These are phyloP conservation scores for Parapristionchus giblindavisi DNA, from an alignment of 2,888 invertebrate species.

Conservation along the genomic window DNA sequence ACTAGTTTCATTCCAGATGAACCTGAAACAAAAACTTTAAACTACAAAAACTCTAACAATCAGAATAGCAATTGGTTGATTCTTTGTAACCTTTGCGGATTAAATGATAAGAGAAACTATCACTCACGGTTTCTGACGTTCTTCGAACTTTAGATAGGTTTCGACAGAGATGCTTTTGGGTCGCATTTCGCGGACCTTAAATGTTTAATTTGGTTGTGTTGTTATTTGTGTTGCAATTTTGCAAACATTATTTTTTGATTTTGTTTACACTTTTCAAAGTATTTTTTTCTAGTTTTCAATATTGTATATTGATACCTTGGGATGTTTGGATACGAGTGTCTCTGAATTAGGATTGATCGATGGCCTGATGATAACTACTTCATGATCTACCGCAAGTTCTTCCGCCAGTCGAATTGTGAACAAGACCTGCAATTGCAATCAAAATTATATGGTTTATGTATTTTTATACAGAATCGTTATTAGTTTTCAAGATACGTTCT, in stretches of 20 bases:
- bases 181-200: slow-evolving; percentile 20
- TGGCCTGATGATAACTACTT: slow-evolving; percentile 22
- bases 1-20: not conserved
- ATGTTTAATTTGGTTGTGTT: too few species aligned
- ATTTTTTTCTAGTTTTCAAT: not conserved
- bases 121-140: slow-evolving; percentile 9
- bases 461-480: too few species aligned
- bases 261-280: not conserved
- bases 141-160: not conserved
- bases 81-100: not conserved
- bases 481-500: too few species aligned
- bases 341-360: not conserved
- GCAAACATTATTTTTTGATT: not conserved
- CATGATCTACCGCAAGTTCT: slow-evolving; percentile 28
- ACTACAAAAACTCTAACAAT: too few species aligned
- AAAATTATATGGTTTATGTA: too few species aligned
- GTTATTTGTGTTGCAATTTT: too few species aligned
- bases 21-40: not conserved
- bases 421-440: slow-evolving; percentile 2
- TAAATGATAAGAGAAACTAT: not conserved
- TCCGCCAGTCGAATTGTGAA: slow-evolving; percentile 26
- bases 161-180: not conserved
- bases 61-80: not conserved
- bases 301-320: slow-evolving; percentile 1
- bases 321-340: slow-evolving; percentile 5